A percentile compares a stretch with the other conserved stretches of the same genome.
Conservation (phyloP, 1,140 invertebrate species). For the Bombyx mandarina region DNA sequence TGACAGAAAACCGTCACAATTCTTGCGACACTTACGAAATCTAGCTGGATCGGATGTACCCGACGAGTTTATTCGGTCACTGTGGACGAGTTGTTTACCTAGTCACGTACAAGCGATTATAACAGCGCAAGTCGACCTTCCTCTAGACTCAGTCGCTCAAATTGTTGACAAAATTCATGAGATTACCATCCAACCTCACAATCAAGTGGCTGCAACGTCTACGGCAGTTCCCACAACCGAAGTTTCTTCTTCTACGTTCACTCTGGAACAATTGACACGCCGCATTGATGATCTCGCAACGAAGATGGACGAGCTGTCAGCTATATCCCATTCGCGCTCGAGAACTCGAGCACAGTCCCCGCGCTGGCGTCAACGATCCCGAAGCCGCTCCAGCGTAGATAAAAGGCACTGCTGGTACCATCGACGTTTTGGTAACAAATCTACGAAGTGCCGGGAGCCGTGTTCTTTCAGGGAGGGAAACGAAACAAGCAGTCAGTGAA, state of each 20-base stretch:
- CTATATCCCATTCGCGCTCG: too few relatives aligned
- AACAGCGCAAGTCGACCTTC: not conserved
- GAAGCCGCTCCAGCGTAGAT: too few relatives aligned
- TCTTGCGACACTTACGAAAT: conserved; percentile 5
- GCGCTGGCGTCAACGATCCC: too few relatives aligned
- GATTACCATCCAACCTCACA: not conserved
- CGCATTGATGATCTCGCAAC: not conserved
- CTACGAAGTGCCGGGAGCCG: too few relatives aligned
- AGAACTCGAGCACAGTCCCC: too few relatives aligned
- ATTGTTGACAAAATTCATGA: not conserved
- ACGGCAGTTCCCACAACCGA: not conserved
- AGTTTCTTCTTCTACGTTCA: not conserved
- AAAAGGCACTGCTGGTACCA: too few relatives aligned
- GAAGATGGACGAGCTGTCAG: not conserved
- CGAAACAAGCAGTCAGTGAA: too few relatives aligned
- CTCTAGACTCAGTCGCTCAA: not conserved
- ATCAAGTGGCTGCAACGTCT: not conserved
- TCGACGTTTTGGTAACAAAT: too few relatives aligned
- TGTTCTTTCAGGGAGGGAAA: too few relatives aligned
- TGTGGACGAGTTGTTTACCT: not conserved
- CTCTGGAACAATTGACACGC: not conserved
- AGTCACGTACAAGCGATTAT: not conserved
- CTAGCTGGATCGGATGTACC: not conserved
- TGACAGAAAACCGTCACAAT: conserved; percentile 10
- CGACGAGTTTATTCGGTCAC: not conserved